phyloP scores from a whole-genome alignment of 2,888 invertebrate genomes.

The Lasioglossum pauxillum region DNA sequence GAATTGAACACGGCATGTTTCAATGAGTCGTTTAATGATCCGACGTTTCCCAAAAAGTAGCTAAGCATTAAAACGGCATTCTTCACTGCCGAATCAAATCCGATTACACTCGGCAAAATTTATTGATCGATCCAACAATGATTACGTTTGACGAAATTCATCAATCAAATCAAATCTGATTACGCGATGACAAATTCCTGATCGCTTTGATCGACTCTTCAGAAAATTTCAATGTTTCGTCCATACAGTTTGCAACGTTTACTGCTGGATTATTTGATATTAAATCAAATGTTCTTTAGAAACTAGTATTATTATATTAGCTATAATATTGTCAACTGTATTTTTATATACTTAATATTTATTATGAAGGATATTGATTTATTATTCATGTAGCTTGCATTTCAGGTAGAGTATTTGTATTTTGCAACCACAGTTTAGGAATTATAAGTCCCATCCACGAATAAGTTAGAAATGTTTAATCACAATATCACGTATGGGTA shows the following conservation, averaged over 20 bases:
- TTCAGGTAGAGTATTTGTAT: neutral
- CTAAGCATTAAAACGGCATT: neutral
- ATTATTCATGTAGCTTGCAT: too few relatives aligned
- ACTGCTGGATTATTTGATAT: neutral
- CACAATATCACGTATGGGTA: neutral
- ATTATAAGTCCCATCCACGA: neutral
- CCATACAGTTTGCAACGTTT: neutral
- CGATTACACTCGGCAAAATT: constrained; percentile 25
- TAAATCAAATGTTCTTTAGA: neutral
- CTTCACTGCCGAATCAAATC: constrained; percentile 1
- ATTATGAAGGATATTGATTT: neutral
- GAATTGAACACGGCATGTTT: neutral
- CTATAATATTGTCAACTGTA: neutral
- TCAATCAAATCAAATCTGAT: constrained; percentile 20
- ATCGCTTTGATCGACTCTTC: neutral
- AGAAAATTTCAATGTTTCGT: neutral
- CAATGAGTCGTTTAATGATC: neutral
- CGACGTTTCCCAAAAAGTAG: neutral
- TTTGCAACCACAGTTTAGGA: neutral
- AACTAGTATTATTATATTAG: neutral
- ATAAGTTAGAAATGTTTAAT: neutral
- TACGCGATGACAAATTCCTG: constrained; percentile 12
- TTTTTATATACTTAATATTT: neutral
- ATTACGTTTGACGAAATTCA: constrained; percentile 4
- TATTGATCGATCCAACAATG: constrained; percentile 13